phyloP scores from a whole-genome alignment of 2,797 vertebrate species.

The Melanotaenia parkinsoni region DNA sequence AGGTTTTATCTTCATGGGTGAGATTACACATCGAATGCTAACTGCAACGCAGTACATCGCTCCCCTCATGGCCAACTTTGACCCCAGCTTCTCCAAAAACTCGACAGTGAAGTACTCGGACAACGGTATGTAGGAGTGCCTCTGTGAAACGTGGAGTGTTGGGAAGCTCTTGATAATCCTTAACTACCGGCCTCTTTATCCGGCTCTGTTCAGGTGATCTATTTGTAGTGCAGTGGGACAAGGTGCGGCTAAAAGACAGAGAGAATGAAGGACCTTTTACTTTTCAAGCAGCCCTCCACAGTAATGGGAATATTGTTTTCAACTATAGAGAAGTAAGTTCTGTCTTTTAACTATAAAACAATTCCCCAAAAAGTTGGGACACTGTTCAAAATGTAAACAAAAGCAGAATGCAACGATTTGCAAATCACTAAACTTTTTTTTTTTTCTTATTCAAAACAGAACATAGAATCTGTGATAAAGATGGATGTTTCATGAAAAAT shows the following conservation, averaged over 20 bases:
- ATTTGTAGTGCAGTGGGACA: constrained; percentile 96
- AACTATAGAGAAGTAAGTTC: constrained; percentile 89
- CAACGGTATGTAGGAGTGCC: constrained; percentile 85
- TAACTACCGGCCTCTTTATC: constrained; percentile 12
- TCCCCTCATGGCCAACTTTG: constrained; percentile 98
- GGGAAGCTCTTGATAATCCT: background rate
- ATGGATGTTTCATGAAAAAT: too few species aligned
- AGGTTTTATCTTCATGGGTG: constrained; percentile 97
- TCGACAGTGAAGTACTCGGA: constrained; percentile 93
- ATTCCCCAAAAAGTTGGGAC: background rate
- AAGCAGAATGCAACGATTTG: too few species aligned
- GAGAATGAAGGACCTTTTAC: constrained; percentile 90
- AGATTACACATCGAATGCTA: constrained; percentile 94
- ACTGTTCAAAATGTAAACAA: background rate
- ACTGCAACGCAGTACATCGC: constrained; percentile 96
- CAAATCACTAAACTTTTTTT: too few species aligned
- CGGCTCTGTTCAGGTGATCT: constrained; percentile 82
- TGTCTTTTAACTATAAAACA: background rate
- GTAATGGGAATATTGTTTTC: constrained; percentile 90
- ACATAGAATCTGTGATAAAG: too few species aligned
- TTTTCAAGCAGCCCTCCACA: constrained; percentile 91
- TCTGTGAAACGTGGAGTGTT: background rate
- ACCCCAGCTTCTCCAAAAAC: constrained; percentile 91
- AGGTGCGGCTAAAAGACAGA: constrained; percentile 89
- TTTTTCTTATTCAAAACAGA: too few species aligned